phyloP scores from a whole-genome alignment of 2,113 vertebrate genomes.

The Meles meles region DNA sequence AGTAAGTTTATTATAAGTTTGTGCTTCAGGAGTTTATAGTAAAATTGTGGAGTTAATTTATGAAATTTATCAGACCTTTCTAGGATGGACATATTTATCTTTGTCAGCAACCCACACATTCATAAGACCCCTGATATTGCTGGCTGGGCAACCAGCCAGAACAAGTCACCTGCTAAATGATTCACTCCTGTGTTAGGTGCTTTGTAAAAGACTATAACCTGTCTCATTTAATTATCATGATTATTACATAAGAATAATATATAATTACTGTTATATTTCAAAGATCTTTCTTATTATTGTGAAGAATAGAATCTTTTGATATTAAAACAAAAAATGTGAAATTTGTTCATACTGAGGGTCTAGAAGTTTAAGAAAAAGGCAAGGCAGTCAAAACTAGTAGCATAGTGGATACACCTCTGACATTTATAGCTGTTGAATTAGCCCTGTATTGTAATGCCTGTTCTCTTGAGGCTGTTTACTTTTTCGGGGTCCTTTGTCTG shows the following conservation, averaged over 20 bases:
- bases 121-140: neutral
- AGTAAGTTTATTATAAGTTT: neutral
- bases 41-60: neutral
- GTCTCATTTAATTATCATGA: neutral
- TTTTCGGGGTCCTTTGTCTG: neutral
- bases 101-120: neutral
- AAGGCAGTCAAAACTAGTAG: neutral
- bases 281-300: neutral
- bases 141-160: neutral
- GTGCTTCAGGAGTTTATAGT: neutral
- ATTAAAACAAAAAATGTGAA: neutral
- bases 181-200: neutral
- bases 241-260: neutral
- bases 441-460: neutral
- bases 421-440: neutral
- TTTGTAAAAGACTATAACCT: neutral
- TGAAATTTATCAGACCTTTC: neutral
- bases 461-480: neutral
- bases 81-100: neutral
- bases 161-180: neutral
- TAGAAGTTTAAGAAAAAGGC: neutral
- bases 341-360: neutral
- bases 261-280: neutral
- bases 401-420: neutral
- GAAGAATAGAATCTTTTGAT: neutral